A percentile compares a stretch with the other conserved stretches of the same genome.
phyloP scores from a whole-genome alignment of 1,140 invertebrate genomes.

The Drosophila erecta region DNA sequence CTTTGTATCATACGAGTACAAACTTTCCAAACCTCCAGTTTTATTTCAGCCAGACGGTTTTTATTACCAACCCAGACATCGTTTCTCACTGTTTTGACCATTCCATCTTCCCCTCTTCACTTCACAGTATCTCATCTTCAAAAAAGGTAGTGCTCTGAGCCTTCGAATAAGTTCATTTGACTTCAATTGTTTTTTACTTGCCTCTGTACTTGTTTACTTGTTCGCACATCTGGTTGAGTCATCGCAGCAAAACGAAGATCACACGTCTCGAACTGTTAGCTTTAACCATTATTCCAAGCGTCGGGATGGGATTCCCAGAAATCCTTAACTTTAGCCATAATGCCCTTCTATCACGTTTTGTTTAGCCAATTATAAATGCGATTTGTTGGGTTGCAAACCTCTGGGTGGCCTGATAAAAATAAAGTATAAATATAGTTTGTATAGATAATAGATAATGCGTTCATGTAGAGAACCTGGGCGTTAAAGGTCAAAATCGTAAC shows the following conservation, averaged over 20 bases:
- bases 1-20: neutral
- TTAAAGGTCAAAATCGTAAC: neutral
- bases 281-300: conserved; percentile 10
- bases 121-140: neutral
- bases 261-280: conserved; percentile 26
- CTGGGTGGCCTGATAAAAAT: conserved; percentile 10
- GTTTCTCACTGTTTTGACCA: neutral
- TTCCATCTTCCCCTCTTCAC: neutral
- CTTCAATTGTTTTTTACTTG: conserved; percentile 13
- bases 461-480: neutral
- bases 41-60: neutral
- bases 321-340: conserved; percentile 2
- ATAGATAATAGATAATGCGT: neutral
- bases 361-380: neutral
- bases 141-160: neutral
- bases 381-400: neutral
- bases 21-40: conserved; percentile 9
- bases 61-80: neutral
- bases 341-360: neutral
- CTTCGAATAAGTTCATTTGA: neutral
- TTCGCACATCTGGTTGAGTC: conserved; percentile 31
- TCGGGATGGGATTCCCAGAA: conserved; percentile 23
- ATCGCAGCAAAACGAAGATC: conserved; percentile 21
- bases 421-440: neutral
- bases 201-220: conserved; percentile 8